Evolutionary conservation across 2,113 vertebrate genomes (phyloP).

Genomic region (Xenopus borealis): DNA sequence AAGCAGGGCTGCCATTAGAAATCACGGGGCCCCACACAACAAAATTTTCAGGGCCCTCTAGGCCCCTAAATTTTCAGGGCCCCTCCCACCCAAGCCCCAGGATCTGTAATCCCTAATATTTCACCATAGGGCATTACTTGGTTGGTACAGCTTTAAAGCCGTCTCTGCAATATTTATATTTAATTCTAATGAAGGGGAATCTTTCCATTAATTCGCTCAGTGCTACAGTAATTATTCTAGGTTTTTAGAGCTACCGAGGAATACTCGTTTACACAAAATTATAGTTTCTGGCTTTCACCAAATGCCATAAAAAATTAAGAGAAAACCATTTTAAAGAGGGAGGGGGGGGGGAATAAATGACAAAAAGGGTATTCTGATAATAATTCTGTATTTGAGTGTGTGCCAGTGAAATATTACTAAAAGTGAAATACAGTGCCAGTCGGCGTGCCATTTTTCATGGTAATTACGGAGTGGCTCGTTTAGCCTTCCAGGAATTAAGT

Average conservation of each 20-base stretch:
- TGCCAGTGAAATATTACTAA: slow-evolving; percentile 14
- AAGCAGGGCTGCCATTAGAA: too few relatives aligned
- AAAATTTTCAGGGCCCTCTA: too few relatives aligned
- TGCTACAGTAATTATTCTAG: slow-evolving; percentile 12
- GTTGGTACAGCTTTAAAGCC: too few relatives aligned
- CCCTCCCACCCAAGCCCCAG: too few relatives aligned
- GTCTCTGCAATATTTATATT: too few relatives aligned
- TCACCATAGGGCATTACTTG: too few relatives aligned
- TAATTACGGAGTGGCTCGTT: slow-evolving; percentile 15
- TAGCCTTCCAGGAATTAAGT: slow-evolving; percentile 17
- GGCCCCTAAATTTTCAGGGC: too few relatives aligned
- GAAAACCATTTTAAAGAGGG: background rate
- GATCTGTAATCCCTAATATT: too few relatives aligned
- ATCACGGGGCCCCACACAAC: too few relatives aligned
- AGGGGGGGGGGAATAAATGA: slow-evolving; percentile 2
- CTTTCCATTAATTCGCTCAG: background rate
- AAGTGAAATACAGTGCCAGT: slow-evolving; percentile 6
- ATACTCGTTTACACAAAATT: background rate
- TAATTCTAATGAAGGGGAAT: too few relatives aligned
- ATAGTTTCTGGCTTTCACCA: background rate
- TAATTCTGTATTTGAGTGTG: slow-evolving; percentile 8
- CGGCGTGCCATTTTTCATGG: slow-evolving; percentile 14
- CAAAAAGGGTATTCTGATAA: slow-evolving; percentile 7
- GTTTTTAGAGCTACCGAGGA: background rate
- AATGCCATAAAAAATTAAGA: background rate